These are phyloP conservation scores for Drosophila busckii DNA, from an alignment of 1,140 invertebrate genomes.

Conservation along the genomic window DNA sequence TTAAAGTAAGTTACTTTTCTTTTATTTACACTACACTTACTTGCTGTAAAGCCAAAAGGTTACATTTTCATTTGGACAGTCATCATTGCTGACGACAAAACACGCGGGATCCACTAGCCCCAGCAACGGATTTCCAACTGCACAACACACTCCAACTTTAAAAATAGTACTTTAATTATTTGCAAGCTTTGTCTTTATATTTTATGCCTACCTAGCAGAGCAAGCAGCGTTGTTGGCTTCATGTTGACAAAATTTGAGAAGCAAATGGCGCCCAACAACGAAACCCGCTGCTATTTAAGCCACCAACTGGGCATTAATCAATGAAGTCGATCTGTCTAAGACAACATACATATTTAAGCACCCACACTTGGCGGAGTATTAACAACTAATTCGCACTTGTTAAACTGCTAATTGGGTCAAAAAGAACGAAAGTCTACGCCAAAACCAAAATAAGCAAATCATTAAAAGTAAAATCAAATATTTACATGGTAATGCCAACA, in stretches of 20 bases:
- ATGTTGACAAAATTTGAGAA: slow-evolving; percentile 37
- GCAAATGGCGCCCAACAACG: slow-evolving; percentile 35
- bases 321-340: slow-evolving; percentile 27
- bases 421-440: slow-evolving; percentile 45
- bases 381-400: slow-evolving; percentile 27
- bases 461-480: slow-evolving; percentile 15
- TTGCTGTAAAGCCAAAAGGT: slow-evolving; percentile 83
- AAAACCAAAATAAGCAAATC: background rate
- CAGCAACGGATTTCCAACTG: slow-evolving; percentile 37
- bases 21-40: slow-evolving; percentile 59
- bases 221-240: slow-evolving; percentile 21
- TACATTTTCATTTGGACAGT: slow-evolving; percentile 81
- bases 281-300: slow-evolving; percentile 54
- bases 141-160: slow-evolving; percentile 6
- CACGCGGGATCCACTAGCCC: slow-evolving; percentile 57
- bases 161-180: background rate
- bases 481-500: too few relatives aligned
- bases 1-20: background rate
- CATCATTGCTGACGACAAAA: slow-evolving; percentile 49
- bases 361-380: slow-evolving; percentile 37
- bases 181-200: background rate
- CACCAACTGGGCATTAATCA: slow-evolving; percentile 30
- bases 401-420: slow-evolving; percentile 29
- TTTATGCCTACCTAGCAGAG: slow-evolving; percentile 34
- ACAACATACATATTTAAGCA: slow-evolving; percentile 46